Conservation (phyloP, 1,140 invertebrate species). For the Hylyphantes graminicola region DNA sequence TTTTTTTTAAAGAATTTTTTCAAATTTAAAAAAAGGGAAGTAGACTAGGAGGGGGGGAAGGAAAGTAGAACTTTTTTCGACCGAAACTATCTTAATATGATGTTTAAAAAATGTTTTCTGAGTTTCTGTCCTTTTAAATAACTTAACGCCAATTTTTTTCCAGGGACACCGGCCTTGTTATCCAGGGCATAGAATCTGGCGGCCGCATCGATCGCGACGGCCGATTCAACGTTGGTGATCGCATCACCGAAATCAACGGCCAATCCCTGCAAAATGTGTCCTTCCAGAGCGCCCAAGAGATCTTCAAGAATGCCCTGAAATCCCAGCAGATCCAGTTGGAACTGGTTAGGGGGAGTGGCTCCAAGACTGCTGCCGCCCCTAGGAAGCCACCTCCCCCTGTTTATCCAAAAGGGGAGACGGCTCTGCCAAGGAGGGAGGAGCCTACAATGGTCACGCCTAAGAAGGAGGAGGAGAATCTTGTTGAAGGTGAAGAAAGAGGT, state of each 20-base stretch:
- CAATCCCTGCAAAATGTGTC: constrained; percentile 78
- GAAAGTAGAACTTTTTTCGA: too few species aligned
- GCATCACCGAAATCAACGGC: constrained; percentile 90
- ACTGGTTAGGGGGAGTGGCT: constrained; percentile 70
- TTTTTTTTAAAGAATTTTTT: too few species aligned
- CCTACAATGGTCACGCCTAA: neutral
- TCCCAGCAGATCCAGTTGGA: constrained; percentile 75
- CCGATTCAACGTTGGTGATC: constrained; percentile 81
- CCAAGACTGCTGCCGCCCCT: constrained; percentile 13
- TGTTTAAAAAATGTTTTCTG: too few species aligned
- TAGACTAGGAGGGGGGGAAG: too few species aligned
- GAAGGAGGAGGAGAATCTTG: constrained; percentile 26
- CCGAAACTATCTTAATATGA: too few species aligned
- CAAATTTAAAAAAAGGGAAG: too few species aligned
- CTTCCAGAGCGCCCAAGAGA: constrained; percentile 80
- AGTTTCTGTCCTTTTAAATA: too few species aligned
- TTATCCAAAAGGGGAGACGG: constrained; percentile 23
- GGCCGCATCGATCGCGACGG: constrained; percentile 85
- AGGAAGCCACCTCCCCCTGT: constrained; percentile 53
- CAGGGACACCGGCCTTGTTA: constrained; percentile 75
- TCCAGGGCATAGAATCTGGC: constrained; percentile 87
- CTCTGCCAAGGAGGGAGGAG: neutral
- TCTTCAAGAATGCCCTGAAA: constrained; percentile 79
- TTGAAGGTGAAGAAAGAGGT: constrained; percentile 57
- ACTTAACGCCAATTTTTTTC: neutral